Conservation (phyloP, 2,113 vertebrate genomes). For the Mus spicilegus region DNA sequence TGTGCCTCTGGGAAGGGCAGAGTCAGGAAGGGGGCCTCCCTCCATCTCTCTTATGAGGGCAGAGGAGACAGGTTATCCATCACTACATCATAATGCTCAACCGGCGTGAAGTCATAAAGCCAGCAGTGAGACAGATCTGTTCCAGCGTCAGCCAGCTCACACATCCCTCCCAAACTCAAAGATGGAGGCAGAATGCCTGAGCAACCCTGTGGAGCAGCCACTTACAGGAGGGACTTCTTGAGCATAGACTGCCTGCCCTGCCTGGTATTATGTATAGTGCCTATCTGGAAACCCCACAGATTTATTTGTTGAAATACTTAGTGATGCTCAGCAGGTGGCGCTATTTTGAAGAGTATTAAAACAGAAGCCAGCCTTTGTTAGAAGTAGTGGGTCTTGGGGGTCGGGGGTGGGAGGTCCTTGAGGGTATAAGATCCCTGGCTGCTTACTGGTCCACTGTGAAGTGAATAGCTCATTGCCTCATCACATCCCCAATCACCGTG, state of each 20-base stretch:
- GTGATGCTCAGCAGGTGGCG: neutral
- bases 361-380: too few relatives aligned
- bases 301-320: neutral
- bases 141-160: neutral
- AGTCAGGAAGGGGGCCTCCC: slow-evolving; percentile 65
- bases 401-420: neutral
- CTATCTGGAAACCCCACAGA: neutral
- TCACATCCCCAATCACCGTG: neutral
- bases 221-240: neutral
- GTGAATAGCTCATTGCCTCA: neutral
- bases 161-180: neutral
- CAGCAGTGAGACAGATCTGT: slow-evolving; percentile 82
- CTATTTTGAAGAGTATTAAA: neutral
- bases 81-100: slow-evolving; percentile 85
- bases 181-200: neutral
- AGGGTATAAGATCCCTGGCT: neutral
- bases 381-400: too few relatives aligned
- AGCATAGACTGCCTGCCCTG: neutral
- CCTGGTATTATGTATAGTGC: neutral
- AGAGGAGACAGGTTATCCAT: slow-evolving; percentile 82
- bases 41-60: slow-evolving; percentile 78
- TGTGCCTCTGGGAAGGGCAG: slow-evolving; percentile 25
- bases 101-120: slow-evolving; percentile 85
- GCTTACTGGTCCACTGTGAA: neutral
- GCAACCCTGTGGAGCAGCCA: neutral